Evolutionary conservation across 2,113 vertebrate species (phyloP).

Genomic region (Corvus cornix): DNA sequence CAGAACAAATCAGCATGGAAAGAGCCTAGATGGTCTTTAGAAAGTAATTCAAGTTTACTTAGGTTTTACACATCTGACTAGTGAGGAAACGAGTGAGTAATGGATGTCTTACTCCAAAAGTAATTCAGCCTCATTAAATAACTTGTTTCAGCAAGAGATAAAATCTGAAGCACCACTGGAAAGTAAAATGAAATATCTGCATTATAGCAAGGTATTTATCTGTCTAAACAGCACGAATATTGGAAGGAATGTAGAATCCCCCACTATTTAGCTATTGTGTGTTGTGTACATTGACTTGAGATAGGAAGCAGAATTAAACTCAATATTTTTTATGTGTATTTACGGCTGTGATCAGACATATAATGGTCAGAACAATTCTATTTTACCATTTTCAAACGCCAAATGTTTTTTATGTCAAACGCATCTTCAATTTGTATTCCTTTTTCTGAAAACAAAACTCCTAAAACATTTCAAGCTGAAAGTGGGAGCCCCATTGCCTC

Average conservation of each 20-base stretch:
- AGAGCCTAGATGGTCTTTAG: background rate
- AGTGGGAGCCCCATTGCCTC: background rate
- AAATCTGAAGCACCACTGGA: background rate
- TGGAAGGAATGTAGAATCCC: background rate
- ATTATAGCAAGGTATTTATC: background rate
- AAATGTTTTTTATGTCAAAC: background rate
- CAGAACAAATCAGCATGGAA: slow-evolving; percentile 58
- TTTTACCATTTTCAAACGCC: background rate
- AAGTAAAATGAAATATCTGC: background rate
- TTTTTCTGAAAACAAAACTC: background rate
- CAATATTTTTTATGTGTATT: background rate
- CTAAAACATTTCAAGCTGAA: background rate
- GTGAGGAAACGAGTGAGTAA: background rate
- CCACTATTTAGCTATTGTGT: background rate
- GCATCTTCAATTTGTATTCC: accelerated
- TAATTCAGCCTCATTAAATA: background rate
- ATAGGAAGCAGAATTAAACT: background rate
- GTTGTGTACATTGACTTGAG: background rate
- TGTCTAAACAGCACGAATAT: background rate
- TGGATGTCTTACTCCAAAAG: background rate
- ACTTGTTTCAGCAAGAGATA: background rate
- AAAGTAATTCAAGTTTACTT: slow-evolving; percentile 43
- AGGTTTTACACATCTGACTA: slow-evolving; percentile 39
- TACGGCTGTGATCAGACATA: background rate
- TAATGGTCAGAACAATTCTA: background rate